A percentile compares a stretch with the other conserved stretches of the same genome.
These are phyloP conservation scores for Esperia sulphurella DNA, from an alignment of 2,888 invertebrate species.

Conservation along the genomic window DNA sequence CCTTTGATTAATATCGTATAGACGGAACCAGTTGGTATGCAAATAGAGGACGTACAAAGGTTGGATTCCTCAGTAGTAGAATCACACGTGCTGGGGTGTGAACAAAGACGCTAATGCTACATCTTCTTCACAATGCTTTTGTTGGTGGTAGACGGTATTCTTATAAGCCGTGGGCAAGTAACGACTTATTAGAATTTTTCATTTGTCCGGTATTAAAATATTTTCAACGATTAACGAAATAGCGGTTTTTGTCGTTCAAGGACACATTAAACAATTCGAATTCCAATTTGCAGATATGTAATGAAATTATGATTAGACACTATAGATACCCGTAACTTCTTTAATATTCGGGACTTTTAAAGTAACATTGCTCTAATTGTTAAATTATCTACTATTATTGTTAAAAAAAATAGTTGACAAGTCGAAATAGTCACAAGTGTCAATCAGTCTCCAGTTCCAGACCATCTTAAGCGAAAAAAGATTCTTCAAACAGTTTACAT, in stretches of 20 bases:
- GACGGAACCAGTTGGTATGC: constrained; percentile 75
- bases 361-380: no score
- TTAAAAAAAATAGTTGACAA: no score
- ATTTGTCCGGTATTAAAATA: neutral
- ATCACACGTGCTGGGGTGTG: constrained; percentile 70
- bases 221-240: neutral
- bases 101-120: constrained; percentile 66
- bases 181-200: constrained; percentile 30
- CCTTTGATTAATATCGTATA: constrained; percentile 80
- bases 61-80: constrained; percentile 60
- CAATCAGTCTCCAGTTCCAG: no score
- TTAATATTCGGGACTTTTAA: no score
- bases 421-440: no score
- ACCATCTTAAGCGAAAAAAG: neutral
- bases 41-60: constrained; percentile 67
- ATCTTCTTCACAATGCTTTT: constrained; percentile 63
- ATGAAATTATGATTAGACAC: no score
- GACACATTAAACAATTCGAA: no score
- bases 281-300: no score
- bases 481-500: neutral
- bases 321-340: no score
- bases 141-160: constrained; percentile 41
- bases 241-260: no score
- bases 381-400: no score
- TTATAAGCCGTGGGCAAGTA: constrained; percentile 33